A percentile compares a stretch with the other conserved stretches of the same genome.
These are phyloP conservation scores for Troilus luridus DNA, from an alignment of 2,888 invertebrate species.

Conservation along the genomic window DNA sequence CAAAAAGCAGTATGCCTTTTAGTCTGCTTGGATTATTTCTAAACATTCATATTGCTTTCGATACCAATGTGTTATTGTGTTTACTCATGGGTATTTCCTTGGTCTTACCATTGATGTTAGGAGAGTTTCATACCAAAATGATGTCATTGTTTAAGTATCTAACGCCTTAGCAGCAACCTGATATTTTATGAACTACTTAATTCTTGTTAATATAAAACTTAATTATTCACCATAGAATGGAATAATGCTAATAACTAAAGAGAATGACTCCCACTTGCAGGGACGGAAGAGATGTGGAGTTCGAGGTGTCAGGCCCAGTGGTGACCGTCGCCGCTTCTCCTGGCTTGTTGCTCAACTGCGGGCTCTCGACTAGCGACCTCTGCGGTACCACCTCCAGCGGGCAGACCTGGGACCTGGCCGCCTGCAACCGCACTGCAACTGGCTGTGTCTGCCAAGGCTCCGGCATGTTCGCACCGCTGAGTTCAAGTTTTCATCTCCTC, in stretches of 20 bases:
- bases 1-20: no score
- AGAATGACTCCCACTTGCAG: slow-evolving; percentile 52
- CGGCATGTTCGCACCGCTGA: slow-evolving; percentile 61
- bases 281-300: slow-evolving; percentile 64
- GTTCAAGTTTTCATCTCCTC: slow-evolving; percentile 52
- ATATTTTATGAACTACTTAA: no score
- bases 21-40: no score
- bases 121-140: no score
- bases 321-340: slow-evolving; percentile 62
- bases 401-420: slow-evolving; percentile 76
- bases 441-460: slow-evolving; percentile 59
- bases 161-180: no score
- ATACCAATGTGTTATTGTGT: no score
- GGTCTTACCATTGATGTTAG: no score
- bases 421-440: slow-evolving; percentile 69
- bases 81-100: no score
- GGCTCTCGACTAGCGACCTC: slow-evolving; percentile 56
- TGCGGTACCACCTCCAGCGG: slow-evolving; percentile 67
- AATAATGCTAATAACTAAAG: background rate
- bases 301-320: slow-evolving; percentile 62
- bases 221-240: no score
- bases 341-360: slow-evolving; percentile 59
- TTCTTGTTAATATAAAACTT: no score
- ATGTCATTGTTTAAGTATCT: no score
- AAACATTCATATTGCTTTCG: no score